phyloP scores from a whole-genome alignment of 2,113 vertebrate species.

The Cinclus cinclus region DNA sequence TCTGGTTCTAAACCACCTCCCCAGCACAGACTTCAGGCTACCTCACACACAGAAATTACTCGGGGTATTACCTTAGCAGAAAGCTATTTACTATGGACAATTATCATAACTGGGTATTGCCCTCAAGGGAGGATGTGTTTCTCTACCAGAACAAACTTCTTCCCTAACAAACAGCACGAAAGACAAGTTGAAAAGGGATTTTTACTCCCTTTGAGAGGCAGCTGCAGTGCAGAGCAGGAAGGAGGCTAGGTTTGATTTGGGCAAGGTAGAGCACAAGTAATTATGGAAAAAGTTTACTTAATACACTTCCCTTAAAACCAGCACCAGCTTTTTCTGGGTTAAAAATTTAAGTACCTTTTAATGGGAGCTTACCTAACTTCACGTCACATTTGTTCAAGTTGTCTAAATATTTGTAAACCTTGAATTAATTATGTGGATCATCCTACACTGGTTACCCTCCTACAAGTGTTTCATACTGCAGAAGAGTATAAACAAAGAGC shows the following conservation, averaged over 20 bases:
- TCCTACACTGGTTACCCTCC: background rate
- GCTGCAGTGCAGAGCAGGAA: background rate
- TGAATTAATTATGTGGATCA: background rate
- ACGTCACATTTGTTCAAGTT: background rate
- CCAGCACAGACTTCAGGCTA: background rate
- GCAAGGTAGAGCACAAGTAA: background rate
- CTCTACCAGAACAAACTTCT: background rate
- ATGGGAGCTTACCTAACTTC: background rate
- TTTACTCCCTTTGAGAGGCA: background rate
- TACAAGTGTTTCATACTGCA: background rate
- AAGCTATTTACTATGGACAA: constrained; percentile 47
- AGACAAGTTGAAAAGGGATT: background rate
- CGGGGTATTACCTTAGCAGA: constrained; percentile 9
- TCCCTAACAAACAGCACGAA: background rate
- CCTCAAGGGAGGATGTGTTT: background rate
- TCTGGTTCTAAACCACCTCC: background rate
- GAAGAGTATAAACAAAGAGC: background rate
- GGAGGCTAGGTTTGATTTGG: background rate
- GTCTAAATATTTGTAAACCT: constrained; percentile 38
- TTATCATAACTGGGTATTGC: background rate
- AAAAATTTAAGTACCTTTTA: background rate
- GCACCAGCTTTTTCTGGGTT: background rate
- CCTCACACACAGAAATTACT: background rate
- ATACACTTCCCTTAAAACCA: background rate
- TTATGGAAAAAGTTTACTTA: background rate